Percentiles rank a stretch among this genome's conserved stretches.
Conservation (phyloP, 2,113 vertebrate species). For the Pholis gunnellus region DNA sequence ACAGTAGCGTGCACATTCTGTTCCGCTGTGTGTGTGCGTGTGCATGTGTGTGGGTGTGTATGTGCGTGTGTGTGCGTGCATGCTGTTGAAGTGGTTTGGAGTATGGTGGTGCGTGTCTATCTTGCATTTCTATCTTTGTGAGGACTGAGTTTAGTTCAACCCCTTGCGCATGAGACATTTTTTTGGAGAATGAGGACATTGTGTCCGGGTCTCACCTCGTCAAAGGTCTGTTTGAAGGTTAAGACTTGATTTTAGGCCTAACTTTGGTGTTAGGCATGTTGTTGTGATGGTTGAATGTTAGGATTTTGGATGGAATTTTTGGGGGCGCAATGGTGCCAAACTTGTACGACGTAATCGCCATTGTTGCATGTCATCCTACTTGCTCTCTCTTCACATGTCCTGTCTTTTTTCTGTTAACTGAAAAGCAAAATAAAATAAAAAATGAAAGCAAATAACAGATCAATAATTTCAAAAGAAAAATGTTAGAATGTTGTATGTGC, state of each 20-base stretch:
- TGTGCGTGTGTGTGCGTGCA: neutral
- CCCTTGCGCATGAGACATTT: constrained; percentile 6
- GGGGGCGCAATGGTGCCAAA: neutral
- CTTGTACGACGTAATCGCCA: too few relatives aligned
- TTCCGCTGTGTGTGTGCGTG: constrained; percentile 14
- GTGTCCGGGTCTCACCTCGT: neutral
- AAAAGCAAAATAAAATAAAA: too few relatives aligned
- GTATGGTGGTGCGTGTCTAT: constrained; percentile 25
- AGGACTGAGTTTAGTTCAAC: constrained; percentile 17
- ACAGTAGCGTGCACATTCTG: constrained; percentile 32
- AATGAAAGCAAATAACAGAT: too few relatives aligned
- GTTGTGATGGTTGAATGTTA: neutral
- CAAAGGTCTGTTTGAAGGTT: neutral
- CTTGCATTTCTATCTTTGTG: constrained; percentile 19
- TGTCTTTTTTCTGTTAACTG: neutral
- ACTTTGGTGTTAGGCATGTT: neutral
- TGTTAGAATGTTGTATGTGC: too few relatives aligned
- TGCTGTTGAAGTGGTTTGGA: neutral
- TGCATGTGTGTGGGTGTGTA: constrained; percentile 23
- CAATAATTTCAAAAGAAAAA: too few relatives aligned
- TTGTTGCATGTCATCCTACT: too few relatives aligned
- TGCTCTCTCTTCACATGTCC: neutral
- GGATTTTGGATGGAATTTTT: neutral
- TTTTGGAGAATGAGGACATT: neutral
- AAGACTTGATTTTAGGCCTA: neutral